These are phyloP conservation scores for Colaptes auratus DNA, from an alignment of 2,113 vertebrate genomes.

Conservation along the genomic window DNA sequence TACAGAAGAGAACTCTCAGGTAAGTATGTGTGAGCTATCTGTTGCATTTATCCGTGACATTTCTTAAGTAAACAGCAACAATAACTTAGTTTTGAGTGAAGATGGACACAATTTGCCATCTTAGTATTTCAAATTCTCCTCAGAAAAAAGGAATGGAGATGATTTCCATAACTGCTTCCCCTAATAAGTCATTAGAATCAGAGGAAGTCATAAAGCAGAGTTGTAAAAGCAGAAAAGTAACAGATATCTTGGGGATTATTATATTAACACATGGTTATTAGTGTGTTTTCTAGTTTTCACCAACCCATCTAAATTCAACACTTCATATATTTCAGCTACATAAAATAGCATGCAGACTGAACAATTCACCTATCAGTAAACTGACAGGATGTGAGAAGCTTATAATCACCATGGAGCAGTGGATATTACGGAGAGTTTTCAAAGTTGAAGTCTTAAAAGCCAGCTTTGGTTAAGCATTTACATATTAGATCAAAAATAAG, in stretches of 20 bases:
- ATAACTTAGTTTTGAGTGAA: neutral
- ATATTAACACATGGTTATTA: neutral
- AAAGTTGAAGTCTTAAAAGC: neutral
- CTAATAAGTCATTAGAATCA: neutral
- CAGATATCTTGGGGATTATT: neutral
- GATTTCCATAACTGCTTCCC: neutral
- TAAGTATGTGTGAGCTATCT: neutral
- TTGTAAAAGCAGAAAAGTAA: neutral
- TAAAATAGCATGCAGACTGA: neutral
- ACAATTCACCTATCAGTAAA: neutral
- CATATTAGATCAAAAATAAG: neutral
- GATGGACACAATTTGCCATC: neutral
- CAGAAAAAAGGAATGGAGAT: neutral
- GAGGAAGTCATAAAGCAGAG: neutral
- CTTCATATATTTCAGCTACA: neutral
- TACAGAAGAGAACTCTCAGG: neutral
- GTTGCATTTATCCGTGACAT: neutral
- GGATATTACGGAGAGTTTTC: neutral
- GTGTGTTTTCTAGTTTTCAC: neutral
- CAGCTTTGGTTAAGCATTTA: neutral
- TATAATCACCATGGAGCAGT: neutral
- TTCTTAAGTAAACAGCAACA: neutral
- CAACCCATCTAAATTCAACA: neutral
- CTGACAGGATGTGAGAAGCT: neutral
- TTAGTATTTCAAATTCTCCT: neutral